Conservation (phyloP, 2,888 invertebrate species). For the Drosophila quinaria region DNA sequence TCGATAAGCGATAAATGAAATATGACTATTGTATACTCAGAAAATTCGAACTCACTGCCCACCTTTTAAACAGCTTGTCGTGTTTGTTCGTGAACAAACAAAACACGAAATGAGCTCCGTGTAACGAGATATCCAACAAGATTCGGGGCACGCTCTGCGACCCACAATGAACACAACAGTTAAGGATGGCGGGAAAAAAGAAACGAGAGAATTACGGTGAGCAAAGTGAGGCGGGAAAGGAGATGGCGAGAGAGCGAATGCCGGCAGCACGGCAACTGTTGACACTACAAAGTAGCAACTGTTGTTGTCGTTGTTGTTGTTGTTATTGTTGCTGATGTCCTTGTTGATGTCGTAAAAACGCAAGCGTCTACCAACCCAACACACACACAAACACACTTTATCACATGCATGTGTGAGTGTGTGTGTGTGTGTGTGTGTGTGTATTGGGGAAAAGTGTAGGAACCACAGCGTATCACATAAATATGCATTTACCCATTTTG, state of each 20-base stretch:
- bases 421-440: constrained; percentile 8
- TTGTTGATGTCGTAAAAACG: constrained; percentile 51
- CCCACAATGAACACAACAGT: constrained; percentile 5
- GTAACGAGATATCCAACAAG: constrained; percentile 35
- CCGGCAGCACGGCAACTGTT: constrained; percentile 61
- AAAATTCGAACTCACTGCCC: not conserved
- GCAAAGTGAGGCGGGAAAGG: no score
- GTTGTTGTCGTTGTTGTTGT: constrained; percentile 40
- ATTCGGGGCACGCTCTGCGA: constrained; percentile 27
- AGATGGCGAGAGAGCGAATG: not conserved
- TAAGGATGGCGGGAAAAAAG: not conserved
- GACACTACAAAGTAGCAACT: constrained; percentile 69
- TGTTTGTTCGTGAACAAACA: constrained; percentile 20
- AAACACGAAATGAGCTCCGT: constrained; percentile 29
- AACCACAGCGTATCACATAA: constrained; percentile 49
- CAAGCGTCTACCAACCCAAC: constrained; percentile 13
- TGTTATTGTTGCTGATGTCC: constrained; percentile 50
- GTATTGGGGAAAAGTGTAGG: constrained; percentile 15
- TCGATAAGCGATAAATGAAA: constrained; percentile 1
- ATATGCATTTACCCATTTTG: constrained; percentile 69
- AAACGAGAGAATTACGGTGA: no score
- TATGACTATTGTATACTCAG: no score
- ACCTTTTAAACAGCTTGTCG: constrained; percentile 4
- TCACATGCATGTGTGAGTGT: not conserved
- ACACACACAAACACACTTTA: not conserved